Evolutionary conservation across 2,113 vertebrate species (phyloP).

Genomic region (Rhinichthys klamathensis): DNA sequence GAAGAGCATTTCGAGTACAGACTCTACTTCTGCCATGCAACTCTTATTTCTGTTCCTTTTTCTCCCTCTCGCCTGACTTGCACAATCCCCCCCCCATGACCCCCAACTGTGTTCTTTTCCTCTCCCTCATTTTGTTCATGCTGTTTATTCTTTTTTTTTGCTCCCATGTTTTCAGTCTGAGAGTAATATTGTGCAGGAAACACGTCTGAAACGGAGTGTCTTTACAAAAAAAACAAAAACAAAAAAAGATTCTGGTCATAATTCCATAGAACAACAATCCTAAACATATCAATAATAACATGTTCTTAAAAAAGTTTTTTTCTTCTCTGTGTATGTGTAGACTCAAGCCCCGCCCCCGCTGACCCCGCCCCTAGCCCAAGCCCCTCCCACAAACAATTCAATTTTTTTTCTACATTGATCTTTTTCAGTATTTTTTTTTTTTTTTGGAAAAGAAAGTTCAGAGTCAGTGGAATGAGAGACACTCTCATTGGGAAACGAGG

Average conservation of each 20-base stretch:
- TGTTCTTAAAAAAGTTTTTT: constrained; percentile 74
- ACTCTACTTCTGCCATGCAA: constrained; percentile 3
- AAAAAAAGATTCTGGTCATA: constrained; percentile 74
- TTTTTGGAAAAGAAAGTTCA: constrained; percentile 77
- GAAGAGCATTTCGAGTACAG: constrained; percentile 45
- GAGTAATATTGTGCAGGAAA: constrained; percentile 66
- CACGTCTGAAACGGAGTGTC: constrained; percentile 72
- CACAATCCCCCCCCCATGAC: constrained; percentile 50
- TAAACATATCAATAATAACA: constrained; percentile 79
- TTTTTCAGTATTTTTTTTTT: constrained; percentile 63
- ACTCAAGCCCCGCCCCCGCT: constrained; percentile 46
- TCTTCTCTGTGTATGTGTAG: constrained; percentile 68
- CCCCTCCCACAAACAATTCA: constrained; percentile 48
- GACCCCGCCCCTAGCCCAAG: constrained; percentile 1
- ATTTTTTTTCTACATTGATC: constrained; percentile 43
- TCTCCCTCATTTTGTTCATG: constrained; percentile 51
- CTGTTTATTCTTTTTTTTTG: constrained; percentile 44
- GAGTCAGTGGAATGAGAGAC: constrained; percentile 76
- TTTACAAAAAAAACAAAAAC: constrained; percentile 76
- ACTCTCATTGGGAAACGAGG: constrained; percentile 68
- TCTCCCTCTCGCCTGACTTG: constrained; percentile 16
- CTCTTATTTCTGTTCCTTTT: constrained; percentile 12
- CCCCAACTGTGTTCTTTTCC: constrained; percentile 52
- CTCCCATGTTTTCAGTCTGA: constrained; percentile 62
- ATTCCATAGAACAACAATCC: constrained; percentile 78